phyloP scores from a whole-genome alignment of 2,113 vertebrate species.

The Proteles cristata region DNA sequence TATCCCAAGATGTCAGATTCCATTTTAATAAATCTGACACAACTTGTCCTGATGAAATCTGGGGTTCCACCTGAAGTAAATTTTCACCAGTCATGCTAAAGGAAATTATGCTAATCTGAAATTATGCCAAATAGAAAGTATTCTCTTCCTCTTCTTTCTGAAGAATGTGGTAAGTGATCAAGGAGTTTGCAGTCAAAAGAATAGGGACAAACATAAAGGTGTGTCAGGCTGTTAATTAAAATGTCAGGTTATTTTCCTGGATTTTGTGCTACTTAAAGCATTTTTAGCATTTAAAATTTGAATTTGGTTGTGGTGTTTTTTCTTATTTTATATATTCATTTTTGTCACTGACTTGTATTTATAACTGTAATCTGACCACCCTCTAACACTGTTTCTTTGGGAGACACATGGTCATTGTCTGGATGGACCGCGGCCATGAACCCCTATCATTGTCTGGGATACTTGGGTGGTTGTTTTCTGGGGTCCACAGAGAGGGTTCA shows the following conservation, averaged over 20 bases:
- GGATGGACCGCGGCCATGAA: not conserved
- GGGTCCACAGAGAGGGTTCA: not conserved
- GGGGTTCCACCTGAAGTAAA: not conserved
- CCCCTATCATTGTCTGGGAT: not conserved
- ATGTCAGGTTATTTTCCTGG: not conserved
- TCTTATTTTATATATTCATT: not conserved
- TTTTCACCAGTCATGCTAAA: not conserved
- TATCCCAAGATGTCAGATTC: not conserved
- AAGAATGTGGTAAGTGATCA: not conserved
- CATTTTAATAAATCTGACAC: not conserved
- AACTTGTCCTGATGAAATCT: not conserved
- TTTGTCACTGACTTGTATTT: not conserved
- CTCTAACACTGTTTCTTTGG: not conserved
- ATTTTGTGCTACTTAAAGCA: not conserved
- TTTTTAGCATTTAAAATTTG: not conserved
- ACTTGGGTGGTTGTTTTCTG: not conserved
- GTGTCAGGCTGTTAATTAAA: not conserved
- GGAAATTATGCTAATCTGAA: conserved; percentile 43
- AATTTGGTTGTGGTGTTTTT: not conserved
- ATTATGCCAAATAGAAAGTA: not conserved
- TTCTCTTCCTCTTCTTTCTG: not conserved
- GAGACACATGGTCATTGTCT: not conserved
- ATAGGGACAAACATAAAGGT: not conserved
- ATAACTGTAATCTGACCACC: not conserved
- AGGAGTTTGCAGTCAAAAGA: not conserved